phyloP scores from a whole-genome alignment of 2,797 vertebrate genomes.

The Nyctibius grandis region DNA sequence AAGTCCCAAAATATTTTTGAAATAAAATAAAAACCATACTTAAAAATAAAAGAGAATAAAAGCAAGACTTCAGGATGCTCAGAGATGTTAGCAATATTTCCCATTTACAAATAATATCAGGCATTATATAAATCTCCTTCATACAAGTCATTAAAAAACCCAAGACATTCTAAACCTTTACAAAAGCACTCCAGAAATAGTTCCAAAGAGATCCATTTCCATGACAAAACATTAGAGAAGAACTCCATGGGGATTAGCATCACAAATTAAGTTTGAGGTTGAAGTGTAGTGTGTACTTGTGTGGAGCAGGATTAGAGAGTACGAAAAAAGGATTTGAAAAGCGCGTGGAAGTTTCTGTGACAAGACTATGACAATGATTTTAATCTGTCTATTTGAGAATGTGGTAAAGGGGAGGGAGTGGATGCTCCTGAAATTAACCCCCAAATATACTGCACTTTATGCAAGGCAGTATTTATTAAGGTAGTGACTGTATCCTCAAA shows the following conservation, averaged over 20 bases:
- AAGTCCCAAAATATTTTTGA: slow-evolving; percentile 75
- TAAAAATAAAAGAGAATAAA: slow-evolving; percentile 68
- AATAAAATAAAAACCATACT: slow-evolving; percentile 72
- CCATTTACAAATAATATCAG: slow-evolving; percentile 80
- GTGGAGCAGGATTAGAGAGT: slow-evolving; percentile 40
- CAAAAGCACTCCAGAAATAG: slow-evolving; percentile 76
- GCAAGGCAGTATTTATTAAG: background rate
- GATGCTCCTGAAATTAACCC: slow-evolving; percentile 5
- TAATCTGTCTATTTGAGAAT: background rate
- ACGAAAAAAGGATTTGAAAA: slow-evolving; percentile 33
- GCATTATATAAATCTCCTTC: slow-evolving; percentile 81
- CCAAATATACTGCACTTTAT: background rate
- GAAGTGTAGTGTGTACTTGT: slow-evolving; percentile 42
- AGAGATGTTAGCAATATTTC: slow-evolving; percentile 73
- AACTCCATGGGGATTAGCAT: slow-evolving; percentile 64
- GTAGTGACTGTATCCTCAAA: background rate
- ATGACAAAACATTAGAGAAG: slow-evolving; percentile 62
- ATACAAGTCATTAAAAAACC: slow-evolving; percentile 73
- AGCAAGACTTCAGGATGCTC: slow-evolving; percentile 77
- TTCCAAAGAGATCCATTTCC: slow-evolving; percentile 69
- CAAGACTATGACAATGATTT: background rate
- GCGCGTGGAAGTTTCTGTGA: slow-evolving; percentile 28
- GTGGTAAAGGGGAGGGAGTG: background rate
- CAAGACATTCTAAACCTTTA: slow-evolving; percentile 72
- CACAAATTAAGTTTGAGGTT: slow-evolving; percentile 64